Percentiles rank a stretch among this genome's conserved stretches.
Evolutionary conservation across 2,113 vertebrate genomes (phyloP).

Genomic region (Mustela lutreola): DNA sequence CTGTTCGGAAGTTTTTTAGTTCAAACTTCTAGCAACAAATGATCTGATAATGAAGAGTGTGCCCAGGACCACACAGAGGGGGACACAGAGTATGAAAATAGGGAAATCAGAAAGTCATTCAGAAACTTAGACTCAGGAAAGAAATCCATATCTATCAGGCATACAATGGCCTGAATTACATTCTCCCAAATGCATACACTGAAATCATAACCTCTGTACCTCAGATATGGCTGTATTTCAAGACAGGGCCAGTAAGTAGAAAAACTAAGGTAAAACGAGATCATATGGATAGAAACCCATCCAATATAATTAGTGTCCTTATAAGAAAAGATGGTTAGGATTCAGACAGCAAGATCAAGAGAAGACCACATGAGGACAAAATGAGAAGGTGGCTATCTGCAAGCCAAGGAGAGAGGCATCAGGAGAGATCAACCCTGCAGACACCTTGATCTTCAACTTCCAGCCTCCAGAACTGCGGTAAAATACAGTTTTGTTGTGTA

Average conservation of each 20-base stretch:
- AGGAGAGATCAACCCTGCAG: not conserved
- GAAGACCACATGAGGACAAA: not conserved
- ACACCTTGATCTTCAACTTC: not conserved
- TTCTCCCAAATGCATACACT: too few species aligned
- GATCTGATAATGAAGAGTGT: not conserved
- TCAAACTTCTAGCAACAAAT: not conserved
- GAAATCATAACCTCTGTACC: not conserved
- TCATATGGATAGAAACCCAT: not conserved
- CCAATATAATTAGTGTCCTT: not conserved
- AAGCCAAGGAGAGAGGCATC: not conserved
- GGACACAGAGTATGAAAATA: not conserved
- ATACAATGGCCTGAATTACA: not conserved
- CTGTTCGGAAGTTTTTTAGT: not conserved
- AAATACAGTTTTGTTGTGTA: not conserved
- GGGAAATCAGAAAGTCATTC: not conserved
- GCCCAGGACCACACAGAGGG: not conserved
- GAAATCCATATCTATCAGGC: not conserved
- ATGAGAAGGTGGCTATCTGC: not conserved
- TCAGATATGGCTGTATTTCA: not conserved
- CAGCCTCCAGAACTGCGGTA: not conserved
- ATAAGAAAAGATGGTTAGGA: not conserved
- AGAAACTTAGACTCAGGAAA: not conserved
- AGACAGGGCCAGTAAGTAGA: not conserved
- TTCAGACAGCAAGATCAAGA: not conserved
- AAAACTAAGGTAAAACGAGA: not conserved